These are phyloP conservation scores for Habropoda laboriosa DNA, from an alignment of 1,140 invertebrate species.

Conservation along the genomic window DNA sequence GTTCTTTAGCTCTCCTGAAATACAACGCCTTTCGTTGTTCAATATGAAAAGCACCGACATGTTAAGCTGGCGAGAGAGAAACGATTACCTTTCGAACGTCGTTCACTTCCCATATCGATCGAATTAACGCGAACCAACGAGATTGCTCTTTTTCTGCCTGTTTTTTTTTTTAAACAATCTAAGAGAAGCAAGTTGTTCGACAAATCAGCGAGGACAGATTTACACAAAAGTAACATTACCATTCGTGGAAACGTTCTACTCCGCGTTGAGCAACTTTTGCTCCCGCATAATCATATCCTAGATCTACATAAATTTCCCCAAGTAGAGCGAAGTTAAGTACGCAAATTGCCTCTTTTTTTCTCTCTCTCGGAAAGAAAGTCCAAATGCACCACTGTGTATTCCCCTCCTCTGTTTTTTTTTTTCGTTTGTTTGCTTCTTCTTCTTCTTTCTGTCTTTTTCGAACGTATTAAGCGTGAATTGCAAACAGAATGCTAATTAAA, in stretches of 20 bases:
- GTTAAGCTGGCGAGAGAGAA: neutral
- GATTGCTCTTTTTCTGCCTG: neutral
- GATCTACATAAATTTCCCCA: slow-evolving; percentile 27
- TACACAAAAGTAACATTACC: neutral
- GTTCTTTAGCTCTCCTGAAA: slow-evolving; percentile 11
- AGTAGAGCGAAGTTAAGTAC: neutral
- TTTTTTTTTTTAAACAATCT: neutral
- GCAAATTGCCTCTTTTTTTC: slow-evolving; percentile 5
- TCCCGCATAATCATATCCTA: slow-evolving; percentile 10
- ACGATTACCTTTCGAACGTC: neutral
- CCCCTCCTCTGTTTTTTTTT: neutral
- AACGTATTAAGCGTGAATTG: neutral
- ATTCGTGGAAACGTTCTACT: neutral
- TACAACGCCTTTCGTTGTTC: neutral
- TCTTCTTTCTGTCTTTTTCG: neutral
- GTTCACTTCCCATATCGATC: slow-evolving; percentile 1
- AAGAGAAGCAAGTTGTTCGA: neutral
- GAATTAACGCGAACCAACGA: neutral
- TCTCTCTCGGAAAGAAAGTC: neutral
- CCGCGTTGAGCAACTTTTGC: slow-evolving; percentile 12
- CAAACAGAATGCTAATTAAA: neutral
- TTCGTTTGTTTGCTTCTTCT: too few species aligned
- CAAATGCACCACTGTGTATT: neutral
- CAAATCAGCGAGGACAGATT: neutral
- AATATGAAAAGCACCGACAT: neutral